Percentiles rank a stretch among this genome's conserved stretches.
Evolutionary conservation across 1,140 invertebrate species (phyloP).

Genomic region (Venturia canescens): DNA sequence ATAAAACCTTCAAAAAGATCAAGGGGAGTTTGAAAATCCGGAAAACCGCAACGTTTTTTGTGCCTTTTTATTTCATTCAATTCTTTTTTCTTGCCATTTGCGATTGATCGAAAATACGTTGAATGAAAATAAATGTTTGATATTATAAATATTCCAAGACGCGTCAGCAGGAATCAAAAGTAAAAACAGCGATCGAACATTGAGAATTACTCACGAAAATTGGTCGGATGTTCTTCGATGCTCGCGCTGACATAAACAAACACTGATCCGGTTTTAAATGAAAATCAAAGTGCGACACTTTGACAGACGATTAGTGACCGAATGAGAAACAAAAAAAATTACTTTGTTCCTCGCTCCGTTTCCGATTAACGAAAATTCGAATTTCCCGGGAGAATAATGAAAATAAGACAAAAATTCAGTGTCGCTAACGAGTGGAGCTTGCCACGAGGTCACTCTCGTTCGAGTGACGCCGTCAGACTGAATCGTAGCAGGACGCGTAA

Average conservation of each 20-base stretch:
- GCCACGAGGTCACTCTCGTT: slow-evolving; percentile 18
- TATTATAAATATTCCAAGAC: too few relatives aligned
- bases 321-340: background rate
- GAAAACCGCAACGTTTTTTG: too few relatives aligned
- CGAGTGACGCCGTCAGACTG: slow-evolving; percentile 23
- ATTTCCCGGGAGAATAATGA: background rate
- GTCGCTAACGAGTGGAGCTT: background rate
- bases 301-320: background rate
- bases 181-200: too few relatives aligned
- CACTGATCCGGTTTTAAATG: background rate
- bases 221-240: background rate
- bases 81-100: too few relatives aligned
- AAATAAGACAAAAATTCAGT: background rate
- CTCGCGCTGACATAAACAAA: background rate
- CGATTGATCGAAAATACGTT: too few relatives aligned
- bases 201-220: slow-evolving; percentile 18
- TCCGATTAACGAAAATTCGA: background rate
- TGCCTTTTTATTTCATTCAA: too few relatives aligned
- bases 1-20: too few relatives aligned
- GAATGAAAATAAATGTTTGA: too few relatives aligned
- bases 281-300: background rate
- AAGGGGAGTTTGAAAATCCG: too few relatives aligned
- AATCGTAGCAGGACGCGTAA: slow-evolving; percentile 4
- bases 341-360: background rate
- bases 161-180: too few relatives aligned